Evolutionary conservation across 30 jellyfish, hydroid and myxozoan species (phyloP).

Genomic region (Aurelia aurita): DNA sequence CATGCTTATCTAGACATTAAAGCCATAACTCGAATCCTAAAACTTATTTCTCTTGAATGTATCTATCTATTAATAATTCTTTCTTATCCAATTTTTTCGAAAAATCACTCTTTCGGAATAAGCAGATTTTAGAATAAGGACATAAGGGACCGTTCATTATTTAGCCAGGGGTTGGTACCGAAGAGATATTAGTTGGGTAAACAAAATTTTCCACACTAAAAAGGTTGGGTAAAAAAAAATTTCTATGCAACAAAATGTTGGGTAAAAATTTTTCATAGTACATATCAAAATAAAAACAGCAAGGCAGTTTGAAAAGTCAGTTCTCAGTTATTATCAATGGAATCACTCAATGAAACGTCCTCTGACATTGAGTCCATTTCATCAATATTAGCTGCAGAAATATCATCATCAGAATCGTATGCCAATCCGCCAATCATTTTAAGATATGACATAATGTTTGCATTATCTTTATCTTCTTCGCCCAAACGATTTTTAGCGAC

Average conservation of each 20-base stretch:
- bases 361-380: no score
- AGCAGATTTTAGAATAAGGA: no score
- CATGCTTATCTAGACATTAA: no score
- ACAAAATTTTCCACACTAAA: constrained; percentile 6
- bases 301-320: constrained; percentile 24
- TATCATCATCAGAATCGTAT: background rate
- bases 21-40: no score
- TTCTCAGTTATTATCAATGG: constrained; percentile 11
- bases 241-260: background rate
- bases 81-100: no score
- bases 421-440: background rate
- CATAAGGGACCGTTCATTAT: constrained; percentile 5
- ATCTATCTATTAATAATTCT: no score
- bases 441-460: background rate
- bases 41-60: no score
- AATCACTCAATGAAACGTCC: background rate
- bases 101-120: no score
- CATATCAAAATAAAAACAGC: constrained; percentile 4
- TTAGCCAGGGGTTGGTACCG: no score
- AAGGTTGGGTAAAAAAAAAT: constrained; percentile 4
- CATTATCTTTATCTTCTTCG: constrained; percentile 13
- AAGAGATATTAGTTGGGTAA: constrained; percentile 19
- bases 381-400: background rate
- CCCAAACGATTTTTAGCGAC: background rate
- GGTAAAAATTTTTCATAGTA: background rate